These are phyloP conservation scores for Phaetusa simplex DNA, from an alignment of 2,113 vertebrate genomes.

Conservation along the genomic window DNA sequence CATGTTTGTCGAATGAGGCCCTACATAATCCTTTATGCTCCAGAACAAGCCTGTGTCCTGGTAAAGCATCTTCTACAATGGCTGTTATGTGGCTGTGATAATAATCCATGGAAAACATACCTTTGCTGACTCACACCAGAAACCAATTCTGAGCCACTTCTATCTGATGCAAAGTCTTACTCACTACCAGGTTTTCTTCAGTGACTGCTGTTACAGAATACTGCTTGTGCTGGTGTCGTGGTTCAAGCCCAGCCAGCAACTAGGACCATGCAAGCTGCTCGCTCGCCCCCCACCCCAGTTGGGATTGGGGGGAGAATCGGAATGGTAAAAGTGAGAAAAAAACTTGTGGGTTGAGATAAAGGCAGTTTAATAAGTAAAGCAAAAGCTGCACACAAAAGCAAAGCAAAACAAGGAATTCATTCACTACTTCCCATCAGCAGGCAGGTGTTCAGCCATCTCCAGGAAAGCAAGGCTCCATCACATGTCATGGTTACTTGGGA, in stretches of 20 bases:
- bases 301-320: neutral
- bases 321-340: neutral
- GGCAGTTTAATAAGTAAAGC: neutral
- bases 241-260: neutral
- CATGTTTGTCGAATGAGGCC: neutral
- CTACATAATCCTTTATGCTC: neutral
- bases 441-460: neutral
- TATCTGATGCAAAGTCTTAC: neutral
- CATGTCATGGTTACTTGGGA: neutral
- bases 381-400: neutral
- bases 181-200: neutral
- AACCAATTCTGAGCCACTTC: neutral
- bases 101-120: neutral
- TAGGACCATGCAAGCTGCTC: neutral
- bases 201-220: neutral
- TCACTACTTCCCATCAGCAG: neutral
- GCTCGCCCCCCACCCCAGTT: neutral
- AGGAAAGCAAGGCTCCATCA: neutral
- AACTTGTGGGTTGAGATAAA: neutral
- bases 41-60: neutral
- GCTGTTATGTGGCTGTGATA: neutral
- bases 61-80: neutral
- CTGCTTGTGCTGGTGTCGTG: neutral
- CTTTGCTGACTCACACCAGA: conserved; percentile 3
- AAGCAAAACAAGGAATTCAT: neutral